Evolutionary conservation across 1,140 invertebrate genomes (phyloP).

Genomic region (Helicoverpa armigera): DNA sequence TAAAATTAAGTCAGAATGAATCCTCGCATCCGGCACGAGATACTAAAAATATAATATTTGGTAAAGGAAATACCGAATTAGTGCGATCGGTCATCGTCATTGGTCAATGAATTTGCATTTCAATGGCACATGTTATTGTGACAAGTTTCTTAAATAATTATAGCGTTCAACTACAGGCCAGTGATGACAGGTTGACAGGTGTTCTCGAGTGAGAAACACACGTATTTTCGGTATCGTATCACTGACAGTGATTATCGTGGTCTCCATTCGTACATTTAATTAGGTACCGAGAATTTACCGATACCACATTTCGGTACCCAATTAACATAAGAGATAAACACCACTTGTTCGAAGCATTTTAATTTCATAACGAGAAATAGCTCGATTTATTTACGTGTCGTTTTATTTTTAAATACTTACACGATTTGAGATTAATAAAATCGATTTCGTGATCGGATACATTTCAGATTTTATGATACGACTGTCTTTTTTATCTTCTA

Average conservation of each 20-base stretch:
- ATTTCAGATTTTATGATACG: constrained; percentile 32
- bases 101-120: constrained; percentile 41
- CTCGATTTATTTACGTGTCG: constrained; percentile 40
- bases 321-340: constrained; percentile 63
- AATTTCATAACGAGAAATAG: constrained; percentile 43
- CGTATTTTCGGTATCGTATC: constrained; percentile 42
- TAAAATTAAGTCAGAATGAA: constrained; percentile 2
- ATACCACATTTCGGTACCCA: constrained; percentile 61
- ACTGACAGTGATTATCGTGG: constrained; percentile 58
- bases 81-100: constrained; percentile 20
- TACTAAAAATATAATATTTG: constrained; percentile 3
- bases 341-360: constrained; percentile 28
- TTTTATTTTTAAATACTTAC: constrained; percentile 40
- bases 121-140: constrained; percentile 39
- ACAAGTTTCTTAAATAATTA: constrained; percentile 36
- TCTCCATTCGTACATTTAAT: constrained; percentile 61
- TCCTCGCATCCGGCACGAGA: constrained; percentile 7
- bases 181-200: constrained; percentile 45
- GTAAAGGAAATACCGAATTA: constrained; percentile 23
- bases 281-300: constrained; percentile 56
- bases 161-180: not conserved
- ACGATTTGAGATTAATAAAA: constrained; percentile 43
- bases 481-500: constrained; percentile 2
- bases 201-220: constrained; percentile 17
- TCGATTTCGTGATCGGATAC: constrained; percentile 47